Conservation (phyloP, 2,888 invertebrate genomes). For the Cephus sareptanus region DNA sequence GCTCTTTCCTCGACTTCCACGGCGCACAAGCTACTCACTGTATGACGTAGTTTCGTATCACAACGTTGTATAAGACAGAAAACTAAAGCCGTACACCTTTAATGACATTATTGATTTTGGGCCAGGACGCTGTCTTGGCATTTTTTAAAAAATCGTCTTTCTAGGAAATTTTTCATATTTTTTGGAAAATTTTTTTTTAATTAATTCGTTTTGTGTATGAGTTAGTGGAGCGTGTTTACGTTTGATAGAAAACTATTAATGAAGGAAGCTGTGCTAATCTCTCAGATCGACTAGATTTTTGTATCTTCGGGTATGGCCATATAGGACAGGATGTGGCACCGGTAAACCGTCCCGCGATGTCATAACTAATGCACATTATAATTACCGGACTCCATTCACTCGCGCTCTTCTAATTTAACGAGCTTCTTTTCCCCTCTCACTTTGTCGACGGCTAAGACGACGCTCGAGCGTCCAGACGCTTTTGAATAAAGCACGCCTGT, state of each 20-base stretch:
- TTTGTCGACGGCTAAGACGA: slow-evolving; percentile 28
- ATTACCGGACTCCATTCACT: slow-evolving; percentile 55
- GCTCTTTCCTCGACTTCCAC: not conserved
- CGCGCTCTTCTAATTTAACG: slow-evolving; percentile 53
- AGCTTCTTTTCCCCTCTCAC: slow-evolving; percentile 42
- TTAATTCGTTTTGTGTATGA: not conserved
- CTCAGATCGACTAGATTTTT: not conserved
- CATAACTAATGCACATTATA: slow-evolving; percentile 59
- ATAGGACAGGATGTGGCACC: not conserved
- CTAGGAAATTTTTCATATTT: not conserved
- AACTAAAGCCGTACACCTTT: not conserved
- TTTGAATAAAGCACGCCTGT: slow-evolving; percentile 53
- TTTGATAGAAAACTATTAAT: not conserved
- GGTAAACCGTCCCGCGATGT: slow-evolving; percentile 31
- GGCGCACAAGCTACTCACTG: not conserved
- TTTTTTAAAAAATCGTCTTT: not conserved
- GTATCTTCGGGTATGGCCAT: not conserved
- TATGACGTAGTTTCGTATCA: not conserved
- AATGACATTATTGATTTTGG: not conserved
- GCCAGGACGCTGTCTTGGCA: not conserved
- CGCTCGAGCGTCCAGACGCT: slow-evolving; percentile 44
- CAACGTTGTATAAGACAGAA: not conserved
- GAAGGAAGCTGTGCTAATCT: not conserved
- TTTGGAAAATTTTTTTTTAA: not conserved
- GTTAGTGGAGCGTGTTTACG: not conserved